Base-by-base conservation (phyloP, 64 coral and sea anemone genomes). In the Actinia equina region DNA sequence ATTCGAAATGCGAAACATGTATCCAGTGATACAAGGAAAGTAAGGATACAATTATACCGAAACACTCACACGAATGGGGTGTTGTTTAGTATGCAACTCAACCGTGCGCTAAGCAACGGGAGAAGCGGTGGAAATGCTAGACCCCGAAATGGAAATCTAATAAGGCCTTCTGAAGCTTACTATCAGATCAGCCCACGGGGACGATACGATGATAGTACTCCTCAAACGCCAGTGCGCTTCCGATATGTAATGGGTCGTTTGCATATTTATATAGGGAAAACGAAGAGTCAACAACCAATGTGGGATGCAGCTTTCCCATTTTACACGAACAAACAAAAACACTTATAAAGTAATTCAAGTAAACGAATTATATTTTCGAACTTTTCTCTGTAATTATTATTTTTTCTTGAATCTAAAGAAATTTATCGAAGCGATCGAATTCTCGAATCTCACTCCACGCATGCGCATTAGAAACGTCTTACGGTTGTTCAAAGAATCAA, bases 31-130 rank as follows among this genome's bases (percentile, higher is more conserved):
- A 63, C 59, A 63, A 85, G 83, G 83, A 85, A 85, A 85, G 83
- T 85, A 41, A 85, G 83, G 83, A 85, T 85, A 85, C 83, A 85
- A 52, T 85, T 85, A 85, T 85, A 85, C 83, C 83, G 83, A 85
- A 58, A 85, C 83, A 85, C 42, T 51, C 83, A 63, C 83, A 59
- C 83, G 22, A 84, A 60, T 60, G 59, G 52, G 56, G 52, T 85
- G 83, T 85, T 17, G 43, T 84, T 83, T 84, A 85, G 57, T n/a
- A 18, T 82, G 83, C 52, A 42, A 60, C 83, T 85, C 83, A 85
- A 85, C 83, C 83, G 83, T 60, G 83, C 83, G 83, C 83, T 44
- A 85, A 56, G 59, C 83, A 85, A 52, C 83, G 83, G 83, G 83
- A 85, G 83, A 85, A 63, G 59, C 83, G 83, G 83, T 85, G 52